phyloP scores from a whole-genome alignment of 1,140 invertebrate species.

The Drosophila novamexicana region DNA sequence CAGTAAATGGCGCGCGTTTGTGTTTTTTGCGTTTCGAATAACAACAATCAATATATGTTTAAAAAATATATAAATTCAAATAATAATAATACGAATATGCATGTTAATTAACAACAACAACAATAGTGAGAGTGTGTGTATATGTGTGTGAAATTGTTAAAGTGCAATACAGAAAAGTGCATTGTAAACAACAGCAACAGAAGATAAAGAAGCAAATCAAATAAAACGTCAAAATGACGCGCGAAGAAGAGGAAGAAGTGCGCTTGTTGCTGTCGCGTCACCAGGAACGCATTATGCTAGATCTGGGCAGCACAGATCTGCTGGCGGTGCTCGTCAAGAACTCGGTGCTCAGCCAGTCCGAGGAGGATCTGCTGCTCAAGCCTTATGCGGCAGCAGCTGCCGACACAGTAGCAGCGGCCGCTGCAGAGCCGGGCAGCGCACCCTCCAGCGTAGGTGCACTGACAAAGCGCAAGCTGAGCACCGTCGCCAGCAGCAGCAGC shows the following conservation, averaged over 20 bases:
- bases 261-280: conserved; percentile 78
- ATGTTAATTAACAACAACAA: conserved; percentile 14
- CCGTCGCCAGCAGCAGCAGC: conserved; percentile 71
- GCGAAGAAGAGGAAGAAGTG: conserved; percentile 83
- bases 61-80: conserved; percentile 21
- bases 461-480: conserved; percentile 74
- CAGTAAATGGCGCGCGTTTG: conserved; percentile 64
- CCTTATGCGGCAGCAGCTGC: conserved; percentile 41
- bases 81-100: conserved; percentile 30
- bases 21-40: conserved; percentile 47
- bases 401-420: conserved; percentile 23
- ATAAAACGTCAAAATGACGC: conserved; percentile 68
- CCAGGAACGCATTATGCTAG: conserved; percentile 80
- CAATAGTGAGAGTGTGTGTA: conserved; percentile 16
- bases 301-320: conserved; percentile 77
- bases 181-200: conserved; percentile 35
- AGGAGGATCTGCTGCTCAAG: conserved; percentile 79
- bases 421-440: conserved; percentile 62
- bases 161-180: conserved; percentile 46
- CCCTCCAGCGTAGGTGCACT: conserved; percentile 60
- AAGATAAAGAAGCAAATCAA: conserved; percentile 35
- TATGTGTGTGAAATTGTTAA: conserved; percentile 14
- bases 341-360: conserved; percentile 75
- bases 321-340: conserved; percentile 82
- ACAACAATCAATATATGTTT: conserved; percentile 30